A percentile compares a stretch with the other conserved stretches of the same genome.
phyloP scores from a whole-genome alignment of 2,797 vertebrate genomes.

The Selene dorsalis region DNA sequence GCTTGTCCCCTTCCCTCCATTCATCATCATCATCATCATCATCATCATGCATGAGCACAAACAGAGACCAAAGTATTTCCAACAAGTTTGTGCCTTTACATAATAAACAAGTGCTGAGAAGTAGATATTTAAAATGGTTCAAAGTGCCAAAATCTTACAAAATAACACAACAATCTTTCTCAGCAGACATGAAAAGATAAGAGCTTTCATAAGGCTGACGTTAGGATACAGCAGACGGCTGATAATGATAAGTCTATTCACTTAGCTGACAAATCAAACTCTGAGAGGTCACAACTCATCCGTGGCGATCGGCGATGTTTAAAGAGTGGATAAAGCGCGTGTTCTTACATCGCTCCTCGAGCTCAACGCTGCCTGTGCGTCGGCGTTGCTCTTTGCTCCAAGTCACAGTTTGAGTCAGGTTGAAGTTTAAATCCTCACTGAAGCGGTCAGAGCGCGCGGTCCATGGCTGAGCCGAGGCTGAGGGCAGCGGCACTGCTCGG shows the following conservation, averaged over 20 bases:
- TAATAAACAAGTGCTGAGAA: too few species aligned
- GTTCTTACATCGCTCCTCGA: conserved; percentile 49
- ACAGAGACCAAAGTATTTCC: background rate
- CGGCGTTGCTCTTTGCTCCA: background rate
- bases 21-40: too few species aligned
- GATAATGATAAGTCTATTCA: background rate
- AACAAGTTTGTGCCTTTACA: background rate
- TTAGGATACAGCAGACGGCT: background rate
- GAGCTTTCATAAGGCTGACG: background rate
- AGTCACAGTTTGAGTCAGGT: conserved; percentile 14
- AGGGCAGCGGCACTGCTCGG: background rate
- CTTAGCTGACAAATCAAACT: too few species aligned
- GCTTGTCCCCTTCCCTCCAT: conserved; percentile 27
- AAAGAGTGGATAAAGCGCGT: background rate
- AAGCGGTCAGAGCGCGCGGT: conserved; percentile 1
- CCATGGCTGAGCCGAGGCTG: conserved; percentile 9
- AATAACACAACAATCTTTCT: background rate
- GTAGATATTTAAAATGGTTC: too few species aligned
- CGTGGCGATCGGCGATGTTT: background rate
- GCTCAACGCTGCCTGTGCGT: background rate
- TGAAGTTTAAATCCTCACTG: conserved; percentile 26
- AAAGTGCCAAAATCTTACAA: too few species aligned
- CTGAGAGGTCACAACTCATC: background rate
- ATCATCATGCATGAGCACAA: background rate
- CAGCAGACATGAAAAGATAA: background rate